phyloP scores from a whole-genome alignment of 2,888 invertebrate species.

The Callyntrura guangdongensis region DNA sequence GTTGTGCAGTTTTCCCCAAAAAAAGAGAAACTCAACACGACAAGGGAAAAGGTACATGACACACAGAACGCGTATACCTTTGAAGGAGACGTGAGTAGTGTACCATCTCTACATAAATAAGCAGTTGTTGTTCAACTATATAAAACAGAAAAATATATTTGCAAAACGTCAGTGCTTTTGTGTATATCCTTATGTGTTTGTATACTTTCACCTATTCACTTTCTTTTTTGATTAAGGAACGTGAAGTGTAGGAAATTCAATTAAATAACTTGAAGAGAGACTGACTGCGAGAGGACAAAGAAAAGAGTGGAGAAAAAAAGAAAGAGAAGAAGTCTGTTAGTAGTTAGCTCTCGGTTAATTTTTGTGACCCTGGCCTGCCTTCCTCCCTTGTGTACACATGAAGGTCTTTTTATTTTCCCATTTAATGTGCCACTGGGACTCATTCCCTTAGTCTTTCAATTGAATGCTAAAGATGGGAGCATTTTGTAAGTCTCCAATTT shows the following conservation, averaged over 20 bases:
- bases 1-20: background rate
- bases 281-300: background rate
- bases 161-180: background rate
- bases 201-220: constrained; percentile 47
- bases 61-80: background rate
- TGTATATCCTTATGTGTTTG: background rate
- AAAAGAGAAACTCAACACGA: background rate
- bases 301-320: background rate
- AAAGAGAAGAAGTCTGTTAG: background rate
- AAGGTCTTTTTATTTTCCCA: constrained; percentile 67
- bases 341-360: constrained; percentile 63
- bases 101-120: too few relatives aligned
- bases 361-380: constrained; percentile 65
- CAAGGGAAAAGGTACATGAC: background rate
- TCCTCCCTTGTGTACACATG: constrained; percentile 63
- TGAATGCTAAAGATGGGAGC: constrained; percentile 69
- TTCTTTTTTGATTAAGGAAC: constrained; percentile 61
- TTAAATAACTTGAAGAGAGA: constrained; percentile 63
- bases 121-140: background rate
- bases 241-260: constrained; percentile 74
- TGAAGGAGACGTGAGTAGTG: background rate
- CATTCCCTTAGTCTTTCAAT: constrained; percentile 67
- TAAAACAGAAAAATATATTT: too few relatives aligned
- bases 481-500: constrained; percentile 5
- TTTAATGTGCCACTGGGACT: constrained; percentile 74